A percentile compares a stretch with the other conserved stretches of the same genome.
These are phyloP conservation scores for Lophius piscatorius DNA, from an alignment of 2,113 vertebrate species.

Conservation along the genomic window DNA sequence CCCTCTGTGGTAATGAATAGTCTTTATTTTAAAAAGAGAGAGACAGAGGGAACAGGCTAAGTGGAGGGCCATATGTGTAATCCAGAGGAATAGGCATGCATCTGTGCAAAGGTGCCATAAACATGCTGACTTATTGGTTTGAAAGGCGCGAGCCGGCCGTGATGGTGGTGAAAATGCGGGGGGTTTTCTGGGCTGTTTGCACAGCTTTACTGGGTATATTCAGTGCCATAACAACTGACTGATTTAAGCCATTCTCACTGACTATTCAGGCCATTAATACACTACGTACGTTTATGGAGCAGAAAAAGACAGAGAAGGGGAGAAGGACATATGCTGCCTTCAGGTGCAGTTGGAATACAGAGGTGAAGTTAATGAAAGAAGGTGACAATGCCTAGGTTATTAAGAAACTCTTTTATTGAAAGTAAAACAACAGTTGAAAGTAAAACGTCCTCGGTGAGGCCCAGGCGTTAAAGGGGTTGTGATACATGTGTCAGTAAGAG, in stretches of 20 bases:
- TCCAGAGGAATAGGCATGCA: constrained; percentile 58
- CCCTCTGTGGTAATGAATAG: constrained; percentile 68
- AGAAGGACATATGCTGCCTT: constrained; percentile 8
- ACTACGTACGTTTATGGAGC: constrained; percentile 52
- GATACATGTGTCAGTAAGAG: too few relatives aligned
- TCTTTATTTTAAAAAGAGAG: constrained; percentile 75
- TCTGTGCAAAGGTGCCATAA: constrained; percentile 72
- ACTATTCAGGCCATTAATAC: constrained; percentile 58
- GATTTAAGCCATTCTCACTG: constrained; percentile 66
- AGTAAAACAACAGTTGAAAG: too few relatives aligned
- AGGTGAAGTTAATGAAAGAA: too few relatives aligned
- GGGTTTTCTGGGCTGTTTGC: constrained; percentile 75
- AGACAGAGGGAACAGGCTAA: constrained; percentile 29
- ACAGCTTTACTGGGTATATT: constrained; percentile 63
- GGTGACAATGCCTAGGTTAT: too few relatives aligned
- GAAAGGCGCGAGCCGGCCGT: constrained; percentile 51
- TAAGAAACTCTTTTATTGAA: too few relatives aligned
- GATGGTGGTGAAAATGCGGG: constrained; percentile 67
- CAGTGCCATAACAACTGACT: constrained; percentile 52
- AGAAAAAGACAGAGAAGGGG: constrained; percentile 21
- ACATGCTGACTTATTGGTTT: constrained; percentile 61
- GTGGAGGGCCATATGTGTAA: constrained; percentile 48
- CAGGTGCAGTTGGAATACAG: constrained; percentile 15
- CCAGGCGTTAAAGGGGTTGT: too few relatives aligned
- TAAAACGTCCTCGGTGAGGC: too few relatives aligned